These are phyloP conservation scores for Xyrauchen texanus DNA, from an alignment of 2,113 vertebrate genomes.

Conservation along the genomic window DNA sequence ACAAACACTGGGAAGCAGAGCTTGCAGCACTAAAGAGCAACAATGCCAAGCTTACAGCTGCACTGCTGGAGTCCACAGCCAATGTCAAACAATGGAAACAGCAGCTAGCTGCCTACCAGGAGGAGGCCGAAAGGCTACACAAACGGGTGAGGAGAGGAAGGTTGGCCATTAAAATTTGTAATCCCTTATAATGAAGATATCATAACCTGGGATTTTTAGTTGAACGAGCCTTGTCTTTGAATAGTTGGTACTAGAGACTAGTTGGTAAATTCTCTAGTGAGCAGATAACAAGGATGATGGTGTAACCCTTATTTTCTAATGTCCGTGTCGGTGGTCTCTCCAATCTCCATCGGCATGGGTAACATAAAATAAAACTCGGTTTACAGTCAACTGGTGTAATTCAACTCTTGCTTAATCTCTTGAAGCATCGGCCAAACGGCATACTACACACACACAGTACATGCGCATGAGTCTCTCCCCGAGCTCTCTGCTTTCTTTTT, in stretches of 20 bases:
- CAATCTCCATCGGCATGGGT: no score
- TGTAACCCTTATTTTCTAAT: no score
- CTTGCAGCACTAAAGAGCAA: conserved; percentile 95
- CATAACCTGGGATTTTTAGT: neutral
- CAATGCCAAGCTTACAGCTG: conserved; percentile 96
- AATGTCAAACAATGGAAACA: conserved; percentile 99
- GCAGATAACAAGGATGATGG: neutral
- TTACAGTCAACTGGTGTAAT: no score
- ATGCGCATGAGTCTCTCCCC: no score
- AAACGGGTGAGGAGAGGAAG: conserved; percentile 81
- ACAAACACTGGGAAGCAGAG: conserved; percentile 98
- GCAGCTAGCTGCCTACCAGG: conserved; percentile 95
- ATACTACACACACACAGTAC: no score
- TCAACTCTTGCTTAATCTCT: no score
- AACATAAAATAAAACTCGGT: no score
- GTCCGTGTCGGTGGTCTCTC: no score
- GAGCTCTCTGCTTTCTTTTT: no score
- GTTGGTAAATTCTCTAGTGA: neutral
- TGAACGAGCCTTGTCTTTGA: neutral
- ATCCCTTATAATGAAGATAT: neutral
- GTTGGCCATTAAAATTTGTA: neutral
- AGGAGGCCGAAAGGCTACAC: conserved; percentile 96
- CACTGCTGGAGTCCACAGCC: conserved; percentile 96
- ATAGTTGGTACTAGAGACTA: neutral
- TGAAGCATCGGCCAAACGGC: no score